Percentiles rank a stretch among this genome's conserved stretches.
Conservation (phyloP, 2,797 vertebrate species). For the Aratinga solstitialis region DNA sequence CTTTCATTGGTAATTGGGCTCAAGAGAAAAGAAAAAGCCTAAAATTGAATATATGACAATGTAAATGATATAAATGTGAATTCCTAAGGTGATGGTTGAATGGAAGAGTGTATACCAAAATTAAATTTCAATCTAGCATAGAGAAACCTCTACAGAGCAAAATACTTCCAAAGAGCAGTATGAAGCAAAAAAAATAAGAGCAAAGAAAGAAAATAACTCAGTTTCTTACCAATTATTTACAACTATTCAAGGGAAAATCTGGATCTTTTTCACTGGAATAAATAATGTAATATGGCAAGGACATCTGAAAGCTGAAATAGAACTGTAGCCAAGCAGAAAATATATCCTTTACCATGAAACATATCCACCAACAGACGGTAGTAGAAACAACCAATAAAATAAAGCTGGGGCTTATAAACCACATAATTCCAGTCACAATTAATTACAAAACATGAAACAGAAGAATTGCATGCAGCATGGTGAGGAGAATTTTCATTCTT, state of each 20-base stretch:
- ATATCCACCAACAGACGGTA: background rate
- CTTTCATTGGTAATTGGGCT: background rate
- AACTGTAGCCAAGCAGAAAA: slow-evolving; percentile 21
- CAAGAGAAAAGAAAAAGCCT: slow-evolving; percentile 10
- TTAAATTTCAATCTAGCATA: slow-evolving; percentile 17
- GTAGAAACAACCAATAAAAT: slow-evolving; percentile 13
- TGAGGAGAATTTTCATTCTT: slow-evolving; percentile 9
- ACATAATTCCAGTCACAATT: slow-evolving; percentile 34
- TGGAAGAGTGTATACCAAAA: background rate
- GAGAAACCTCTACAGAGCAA: background rate
- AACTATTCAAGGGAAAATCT: slow-evolving; percentile 29
- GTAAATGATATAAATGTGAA: slow-evolving; percentile 19
- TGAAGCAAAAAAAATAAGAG: background rate
- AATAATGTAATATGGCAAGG: slow-evolving; percentile 7
- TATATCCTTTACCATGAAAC: background rate
- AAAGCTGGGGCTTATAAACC: slow-evolving; percentile 18
- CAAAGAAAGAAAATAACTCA: background rate
- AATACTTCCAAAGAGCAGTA: background rate
- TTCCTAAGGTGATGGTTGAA: slow-evolving; percentile 31
- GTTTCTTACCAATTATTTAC: slow-evolving; percentile 16
- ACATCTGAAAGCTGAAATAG: slow-evolving; percentile 26
- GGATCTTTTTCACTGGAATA: slow-evolving; percentile 41
- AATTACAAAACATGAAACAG: slow-evolving; percentile 20
- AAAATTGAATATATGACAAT: background rate
- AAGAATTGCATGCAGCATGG: background rate